Percentiles rank a stretch among this genome's conserved stretches.
phyloP scores from a whole-genome alignment of 1,140 invertebrate species.

The Oedothorax gibbosus region DNA sequence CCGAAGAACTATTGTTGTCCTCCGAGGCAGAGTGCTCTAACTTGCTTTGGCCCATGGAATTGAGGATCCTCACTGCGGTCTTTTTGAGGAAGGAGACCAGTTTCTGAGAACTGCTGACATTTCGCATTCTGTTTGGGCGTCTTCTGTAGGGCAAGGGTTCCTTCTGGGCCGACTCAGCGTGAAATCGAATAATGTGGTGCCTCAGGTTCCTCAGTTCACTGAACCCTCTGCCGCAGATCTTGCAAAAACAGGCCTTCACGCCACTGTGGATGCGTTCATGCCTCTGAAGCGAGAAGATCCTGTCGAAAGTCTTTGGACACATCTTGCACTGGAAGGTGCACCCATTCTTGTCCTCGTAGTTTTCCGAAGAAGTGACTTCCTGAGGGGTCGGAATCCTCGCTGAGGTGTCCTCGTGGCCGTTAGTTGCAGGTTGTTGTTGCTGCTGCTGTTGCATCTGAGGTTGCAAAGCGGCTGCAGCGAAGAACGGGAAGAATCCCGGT shows the following conservation, averaged over 20 bases:
- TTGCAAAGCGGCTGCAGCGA: conserved; percentile 48
- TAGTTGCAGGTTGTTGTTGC: conserved; percentile 1
- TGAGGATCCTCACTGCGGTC: conserved; percentile 59
- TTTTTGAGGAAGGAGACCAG: conserved; percentile 60
- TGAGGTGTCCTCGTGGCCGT: conserved; percentile 28
- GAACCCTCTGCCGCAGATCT: conserved; percentile 71
- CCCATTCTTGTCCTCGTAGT: conserved; percentile 46
- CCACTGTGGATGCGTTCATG: conserved; percentile 69
- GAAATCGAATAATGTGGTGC: conserved; percentile 70
- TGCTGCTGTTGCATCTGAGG: conserved; percentile 27
- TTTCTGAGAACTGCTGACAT: conserved; percentile 62
- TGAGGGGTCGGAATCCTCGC: neutral
- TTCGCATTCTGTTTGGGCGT: conserved; percentile 53
- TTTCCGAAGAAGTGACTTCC: neutral
- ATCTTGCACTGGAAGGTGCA: conserved; percentile 65
- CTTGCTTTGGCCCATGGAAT: conserved; percentile 58
- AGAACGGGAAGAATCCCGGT: conserved; percentile 58
- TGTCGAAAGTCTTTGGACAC: conserved; percentile 73
- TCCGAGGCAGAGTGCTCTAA: conserved; percentile 14
- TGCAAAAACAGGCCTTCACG: conserved; percentile 69
- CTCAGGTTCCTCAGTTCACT: conserved; percentile 70
- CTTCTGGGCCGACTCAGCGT: conserved; percentile 67
- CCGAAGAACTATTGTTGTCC: neutral
- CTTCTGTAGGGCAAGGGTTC: conserved; percentile 65
- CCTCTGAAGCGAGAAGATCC: conserved; percentile 70